Evolutionary conservation across 2,888 invertebrate species (phyloP), one percentile per base, ranked within the genome.

Genomic region (Lordiphosa fenestrarum): DNA sequence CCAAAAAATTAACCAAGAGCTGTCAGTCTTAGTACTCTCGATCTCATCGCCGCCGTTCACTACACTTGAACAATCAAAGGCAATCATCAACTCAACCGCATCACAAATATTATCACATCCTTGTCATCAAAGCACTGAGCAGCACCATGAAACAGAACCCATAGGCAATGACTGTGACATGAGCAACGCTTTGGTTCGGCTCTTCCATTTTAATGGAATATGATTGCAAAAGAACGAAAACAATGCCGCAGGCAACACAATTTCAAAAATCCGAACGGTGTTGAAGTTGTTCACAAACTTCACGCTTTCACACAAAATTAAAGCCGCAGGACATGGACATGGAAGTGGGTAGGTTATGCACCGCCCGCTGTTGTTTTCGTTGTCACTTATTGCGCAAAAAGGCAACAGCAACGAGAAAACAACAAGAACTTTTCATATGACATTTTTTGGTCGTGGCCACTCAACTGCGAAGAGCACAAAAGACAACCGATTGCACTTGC

Each of bases 391-490:
- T 84, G 81, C 74, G 71, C 73, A 61, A 66, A 70, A 66, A 60
- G 53, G 50, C 66, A 71, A 59, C 51, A 67, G 62, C 64, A 70
- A 53, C 65, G 59, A 50, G 54, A 57, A 62, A 38, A 33, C 15
- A 40, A 52, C 13, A 30, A 30, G 23, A 54, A 56, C 80, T 67
- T 69, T 77, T 69, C 77, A 68, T 82, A 71, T 81, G 80, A 81
- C 73, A 81, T 81, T 81, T 62, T 66, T 76, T 65, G 66, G 74
- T 80, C 69, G 86, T 76, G 77, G 87, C 87, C 77, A 88, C 80
- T 88, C 88, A 86, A 87, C 84, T 87, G 88, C 83, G 84, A 86
- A 77, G 76, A 81, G 86, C 84, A 78, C 87, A 86, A 86, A 86
- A 73, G 83, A 72, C 71, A 76, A 58, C 60, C 78, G 81, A 81